Evolutionary conservation across 2,888 invertebrate species (phyloP).

Genomic region (Trissonchulus sp.): DNA sequence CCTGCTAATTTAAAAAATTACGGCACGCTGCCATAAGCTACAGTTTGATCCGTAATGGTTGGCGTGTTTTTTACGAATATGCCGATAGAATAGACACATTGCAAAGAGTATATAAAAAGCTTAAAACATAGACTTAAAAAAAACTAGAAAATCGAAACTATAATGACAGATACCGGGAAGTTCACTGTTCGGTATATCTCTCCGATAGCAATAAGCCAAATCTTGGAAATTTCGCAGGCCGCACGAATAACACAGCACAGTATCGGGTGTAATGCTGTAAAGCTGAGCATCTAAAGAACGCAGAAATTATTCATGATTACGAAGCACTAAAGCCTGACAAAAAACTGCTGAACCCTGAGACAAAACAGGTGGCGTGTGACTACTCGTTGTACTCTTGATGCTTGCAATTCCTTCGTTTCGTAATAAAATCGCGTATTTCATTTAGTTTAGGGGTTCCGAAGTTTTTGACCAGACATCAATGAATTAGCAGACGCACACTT

Average conservation of each 20-base stretch:
- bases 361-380: no score
- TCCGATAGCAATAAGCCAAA: slow-evolving; percentile 10
- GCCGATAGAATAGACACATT: not conserved
- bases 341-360: no score
- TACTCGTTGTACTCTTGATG: no score
- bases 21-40: no score
- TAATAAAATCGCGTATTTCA: no score
- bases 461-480: no score
- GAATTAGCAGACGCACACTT: no score
- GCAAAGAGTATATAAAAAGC: not conserved
- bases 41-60: no score
- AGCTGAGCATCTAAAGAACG: not conserved
- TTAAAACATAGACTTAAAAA: not conserved
- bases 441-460: no score
- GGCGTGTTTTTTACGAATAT: no score
- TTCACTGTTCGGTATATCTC: not conserved
- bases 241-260: not conserved
- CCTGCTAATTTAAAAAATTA: no score
- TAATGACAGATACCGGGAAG: not conserved
- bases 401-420: no score
- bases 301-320: not conserved
- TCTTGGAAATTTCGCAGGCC: slow-evolving; percentile 9
- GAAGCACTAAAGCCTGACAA: not conserved
- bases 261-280: not conserved
- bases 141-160: not conserved